Evolutionary conservation across 92 coral and sea anemone genomes (phyloP), one percentile per base, ranked within the genome.

Genomic region (Nematostella vectensis): DNA sequence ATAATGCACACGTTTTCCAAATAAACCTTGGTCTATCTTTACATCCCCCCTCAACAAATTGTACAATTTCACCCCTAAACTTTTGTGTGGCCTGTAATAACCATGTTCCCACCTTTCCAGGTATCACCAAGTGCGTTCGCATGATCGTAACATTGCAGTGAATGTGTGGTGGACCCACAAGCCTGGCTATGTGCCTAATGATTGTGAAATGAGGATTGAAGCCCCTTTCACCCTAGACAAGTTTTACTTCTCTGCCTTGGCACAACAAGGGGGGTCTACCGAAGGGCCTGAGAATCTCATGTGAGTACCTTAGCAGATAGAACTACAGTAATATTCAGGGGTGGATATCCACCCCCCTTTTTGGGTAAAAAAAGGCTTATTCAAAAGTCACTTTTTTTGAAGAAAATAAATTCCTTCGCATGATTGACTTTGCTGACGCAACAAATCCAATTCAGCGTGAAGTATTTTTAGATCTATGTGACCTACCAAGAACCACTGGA

Each of bases 71-170:
- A n/a, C n/a, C n/a, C n/a, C n/a, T n/a, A n/a, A n/a, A n/a, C 40
- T 15, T 33, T 6, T 6, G 40, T 33, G 40, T 6, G 40, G 40
- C 40, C 40, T 33, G 40, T 6, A 15, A 33, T 33, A 15, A 33
- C 40, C 40, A 6, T 6, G 8, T 33, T 15, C 40, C 40, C 40
- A 33, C 40, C 38, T 28, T 31, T 55, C 8, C 44, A 89, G 97
- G 97, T 89, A 60, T 63, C 97, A 89, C 69, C 97, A 89, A 65
- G 97, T 89, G 2, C 61, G 89, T 27, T 89, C 97, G 13, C 74
- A 68, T 63, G 91, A 87, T 60, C 85, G 97, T 21, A 89, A 89
- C 71, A 85, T 89, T 55, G 97, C 97, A 6, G 95, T 89, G 49
- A 89, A 89, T 53, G 85, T 89, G 21, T 89, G 97, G 97, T 89